A percentile compares a stretch with the other conserved stretches of the same genome.
phyloP scores from a whole-genome alignment of 1,140 invertebrate genomes.

The Saccostrea glomerata region DNA sequence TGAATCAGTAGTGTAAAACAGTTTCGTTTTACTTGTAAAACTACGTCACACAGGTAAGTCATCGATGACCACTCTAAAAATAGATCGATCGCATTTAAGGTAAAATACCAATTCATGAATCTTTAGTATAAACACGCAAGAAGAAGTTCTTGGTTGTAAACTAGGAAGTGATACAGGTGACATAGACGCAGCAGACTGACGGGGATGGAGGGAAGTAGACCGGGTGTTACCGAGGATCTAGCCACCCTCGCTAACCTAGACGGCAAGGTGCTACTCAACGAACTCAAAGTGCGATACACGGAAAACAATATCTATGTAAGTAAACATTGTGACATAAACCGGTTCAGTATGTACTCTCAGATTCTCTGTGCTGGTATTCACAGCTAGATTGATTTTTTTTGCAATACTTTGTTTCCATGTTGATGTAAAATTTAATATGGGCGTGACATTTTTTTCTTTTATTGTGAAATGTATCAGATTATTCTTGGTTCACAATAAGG shows the following conservation, averaged over 20 bases:
- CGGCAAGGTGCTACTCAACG: constrained; percentile 74
- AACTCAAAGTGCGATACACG: constrained; percentile 74
- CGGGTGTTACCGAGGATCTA: constrained; percentile 73
- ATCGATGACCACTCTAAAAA: constrained; percentile 33
- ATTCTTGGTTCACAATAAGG: not conserved
- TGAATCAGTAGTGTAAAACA: not conserved
- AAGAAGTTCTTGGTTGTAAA: not conserved
- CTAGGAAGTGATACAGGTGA: not conserved
- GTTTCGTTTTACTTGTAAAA: not conserved
- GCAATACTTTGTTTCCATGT: not conserved
- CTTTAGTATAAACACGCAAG: not conserved
- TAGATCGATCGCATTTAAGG: constrained; percentile 24
- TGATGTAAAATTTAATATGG: constrained; percentile 8
- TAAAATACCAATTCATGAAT: constrained; percentile 6
- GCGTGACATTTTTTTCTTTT: not conserved
- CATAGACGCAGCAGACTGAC: not conserved
- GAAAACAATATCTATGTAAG: constrained; percentile 77
- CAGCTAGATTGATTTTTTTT: not conserved
- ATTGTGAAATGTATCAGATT: not conserved
- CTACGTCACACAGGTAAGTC: constrained; percentile 32
- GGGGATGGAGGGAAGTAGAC: constrained; percentile 59
- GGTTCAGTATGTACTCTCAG: not conserved
- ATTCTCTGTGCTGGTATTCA: not conserved
- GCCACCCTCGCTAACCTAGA: constrained; percentile 75
- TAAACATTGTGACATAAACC: constrained; percentile 40